Conservation (phyloP, 2,888 invertebrate genomes). For the Copidosoma aretas region DNA sequence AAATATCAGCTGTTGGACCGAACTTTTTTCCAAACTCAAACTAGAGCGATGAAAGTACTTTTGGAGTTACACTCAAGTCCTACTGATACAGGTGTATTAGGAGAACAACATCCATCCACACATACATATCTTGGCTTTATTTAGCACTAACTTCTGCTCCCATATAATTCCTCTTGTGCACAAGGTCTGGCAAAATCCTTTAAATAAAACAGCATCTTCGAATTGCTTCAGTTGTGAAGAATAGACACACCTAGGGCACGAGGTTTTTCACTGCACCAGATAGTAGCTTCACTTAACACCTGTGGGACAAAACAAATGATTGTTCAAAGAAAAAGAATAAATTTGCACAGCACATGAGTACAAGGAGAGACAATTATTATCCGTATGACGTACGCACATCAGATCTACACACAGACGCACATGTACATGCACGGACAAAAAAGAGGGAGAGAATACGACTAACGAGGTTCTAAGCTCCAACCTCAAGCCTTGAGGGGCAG, state of each 20-base stretch:
- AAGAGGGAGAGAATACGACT: neutral
- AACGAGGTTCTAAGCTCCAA: no score
- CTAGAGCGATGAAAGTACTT: neutral
- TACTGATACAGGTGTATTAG: neutral
- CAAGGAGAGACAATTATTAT: neutral
- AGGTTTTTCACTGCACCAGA: no score
- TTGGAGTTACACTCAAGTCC: neutral
- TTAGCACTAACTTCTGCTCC: no score
- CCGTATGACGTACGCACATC: neutral
- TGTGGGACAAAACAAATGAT: neutral
- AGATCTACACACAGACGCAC: neutral
- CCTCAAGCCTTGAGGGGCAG: no score
- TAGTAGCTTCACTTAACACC: neutral
- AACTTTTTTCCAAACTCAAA: neutral
- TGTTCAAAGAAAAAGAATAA: neutral
- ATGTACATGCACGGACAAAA: neutral
- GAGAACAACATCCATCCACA: neutral
- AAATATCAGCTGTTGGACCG: no score
- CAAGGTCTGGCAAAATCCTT: no score
- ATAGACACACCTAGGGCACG: neutral
- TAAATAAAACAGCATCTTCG: no score
- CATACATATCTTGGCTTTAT: neutral
- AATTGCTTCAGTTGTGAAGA: no score
- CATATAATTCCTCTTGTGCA: no score
- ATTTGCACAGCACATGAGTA: no score